phyloP scores from a whole-genome alignment of 1,140 invertebrate genomes.

The Euglossa dilemma region DNA sequence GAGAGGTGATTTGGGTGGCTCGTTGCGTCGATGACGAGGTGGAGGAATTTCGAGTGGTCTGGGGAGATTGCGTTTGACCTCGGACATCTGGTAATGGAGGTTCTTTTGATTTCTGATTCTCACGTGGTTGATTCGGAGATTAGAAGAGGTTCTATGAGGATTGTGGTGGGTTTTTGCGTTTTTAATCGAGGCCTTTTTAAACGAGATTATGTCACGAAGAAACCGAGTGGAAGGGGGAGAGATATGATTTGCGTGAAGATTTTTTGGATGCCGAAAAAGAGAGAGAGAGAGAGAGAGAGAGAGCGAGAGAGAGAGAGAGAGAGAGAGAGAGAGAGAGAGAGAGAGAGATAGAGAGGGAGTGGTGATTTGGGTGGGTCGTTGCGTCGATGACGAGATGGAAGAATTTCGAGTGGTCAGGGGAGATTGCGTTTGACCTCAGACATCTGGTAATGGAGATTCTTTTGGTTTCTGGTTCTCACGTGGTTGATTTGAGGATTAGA shows the following conservation, averaged over 20 bases:
- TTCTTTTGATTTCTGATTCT: too few relatives aligned
- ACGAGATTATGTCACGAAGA: background rate
- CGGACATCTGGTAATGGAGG: too few relatives aligned
- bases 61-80: background rate
- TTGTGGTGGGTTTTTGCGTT: too few relatives aligned
- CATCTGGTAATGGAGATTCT: too few relatives aligned
- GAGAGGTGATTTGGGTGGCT: background rate
- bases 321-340: too few relatives aligned
- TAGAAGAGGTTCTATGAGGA: too few relatives aligned
- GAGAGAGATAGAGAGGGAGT: too few relatives aligned
- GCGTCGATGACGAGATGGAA: background rate
- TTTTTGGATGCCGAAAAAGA: background rate
- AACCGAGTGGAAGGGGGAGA: background rate
- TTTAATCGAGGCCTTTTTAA: constrained; percentile 30
- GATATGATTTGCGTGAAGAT: background rate
- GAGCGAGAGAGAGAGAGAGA: too few relatives aligned
- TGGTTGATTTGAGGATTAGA: too few relatives aligned
- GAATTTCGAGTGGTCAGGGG: background rate
- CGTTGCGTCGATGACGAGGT: background rate
- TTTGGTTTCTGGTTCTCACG: too few relatives aligned
- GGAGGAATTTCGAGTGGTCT: background rate
- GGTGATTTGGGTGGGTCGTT: background rate
- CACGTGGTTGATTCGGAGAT: too few relatives aligned
- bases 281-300: too few relatives aligned
- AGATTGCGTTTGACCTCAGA: background rate